phyloP scores from a whole-genome alignment of 2,113 vertebrate genomes.

The Poecilia latipinna region DNA sequence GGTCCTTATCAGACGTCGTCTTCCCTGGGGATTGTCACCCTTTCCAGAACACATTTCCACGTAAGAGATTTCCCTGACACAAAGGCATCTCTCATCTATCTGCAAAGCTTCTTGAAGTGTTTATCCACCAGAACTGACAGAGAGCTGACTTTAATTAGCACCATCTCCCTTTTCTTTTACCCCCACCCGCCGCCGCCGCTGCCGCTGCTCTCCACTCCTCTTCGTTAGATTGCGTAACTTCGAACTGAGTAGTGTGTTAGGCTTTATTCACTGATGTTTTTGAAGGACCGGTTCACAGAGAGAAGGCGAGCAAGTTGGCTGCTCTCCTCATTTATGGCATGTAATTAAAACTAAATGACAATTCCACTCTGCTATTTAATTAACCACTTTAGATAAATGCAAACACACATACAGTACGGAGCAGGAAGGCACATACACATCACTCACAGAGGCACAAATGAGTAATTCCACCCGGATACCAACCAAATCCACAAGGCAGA shows the following conservation, averaged over 20 bases:
- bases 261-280: slow-evolving; percentile 71
- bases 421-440: slow-evolving; percentile 38
- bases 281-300: slow-evolving; percentile 73
- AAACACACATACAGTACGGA: slow-evolving; percentile 64
- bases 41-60: slow-evolving; percentile 72
- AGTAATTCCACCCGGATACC: not conserved
- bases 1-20: slow-evolving; percentile 71
- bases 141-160: slow-evolving; percentile 81
- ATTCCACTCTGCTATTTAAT: slow-evolving; percentile 79
- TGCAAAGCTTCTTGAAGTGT: slow-evolving; percentile 80
- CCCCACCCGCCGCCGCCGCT: slow-evolving; percentile 1
- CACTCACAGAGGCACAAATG: slow-evolving; percentile 12
- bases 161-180: slow-evolving; percentile 67
- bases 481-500: slow-evolving; percentile 33
- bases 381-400: slow-evolving; percentile 77
- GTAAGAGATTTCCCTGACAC: slow-evolving; percentile 77
- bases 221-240: slow-evolving; percentile 77
- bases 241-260: slow-evolving; percentile 65
- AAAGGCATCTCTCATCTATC: slow-evolving; percentile 78
- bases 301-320: slow-evolving; percentile 50
- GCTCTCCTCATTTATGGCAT: slow-evolving; percentile 75
- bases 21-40: slow-evolving; percentile 73
- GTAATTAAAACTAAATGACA: slow-evolving; percentile 83
- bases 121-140: slow-evolving; percentile 83
- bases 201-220: slow-evolving; percentile 23